Evolutionary conservation across 2,797 vertebrate species (phyloP).

Genomic region (Vireo griseus): DNA sequence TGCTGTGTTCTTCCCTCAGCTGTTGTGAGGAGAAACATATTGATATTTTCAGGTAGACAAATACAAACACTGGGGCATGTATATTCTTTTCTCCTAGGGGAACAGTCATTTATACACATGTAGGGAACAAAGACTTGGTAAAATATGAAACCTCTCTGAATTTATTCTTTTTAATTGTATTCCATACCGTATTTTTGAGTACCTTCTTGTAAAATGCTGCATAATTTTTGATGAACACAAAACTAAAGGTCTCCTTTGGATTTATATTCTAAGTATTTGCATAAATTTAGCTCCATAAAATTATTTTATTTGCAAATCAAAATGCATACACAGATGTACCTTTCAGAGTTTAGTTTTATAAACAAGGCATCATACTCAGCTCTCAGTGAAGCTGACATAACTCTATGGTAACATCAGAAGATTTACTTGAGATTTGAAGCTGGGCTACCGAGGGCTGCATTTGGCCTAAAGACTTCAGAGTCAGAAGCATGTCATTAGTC

Average conservation of each 20-base stretch:
- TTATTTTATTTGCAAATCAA: constrained; percentile 63
- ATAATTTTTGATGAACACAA: constrained; percentile 68
- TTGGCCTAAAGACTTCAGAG: constrained; percentile 30
- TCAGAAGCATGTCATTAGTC: constrained; percentile 46
- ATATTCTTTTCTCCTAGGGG: not conserved
- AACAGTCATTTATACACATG: not conserved
- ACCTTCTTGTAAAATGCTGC: constrained; percentile 53
- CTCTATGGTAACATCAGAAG: not conserved
- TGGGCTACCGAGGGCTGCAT: not conserved
- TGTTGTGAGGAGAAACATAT: not conserved
- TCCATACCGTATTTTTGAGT: constrained; percentile 47
- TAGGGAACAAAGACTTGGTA: not conserved
- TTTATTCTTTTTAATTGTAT: constrained; percentile 56
- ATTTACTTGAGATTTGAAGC: not conserved
- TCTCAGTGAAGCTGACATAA: not conserved
- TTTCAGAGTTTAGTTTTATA: constrained; percentile 47
- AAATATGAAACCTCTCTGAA: constrained; percentile 19
- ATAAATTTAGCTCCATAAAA: constrained; percentile 62
- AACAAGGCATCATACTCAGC: not conserved
- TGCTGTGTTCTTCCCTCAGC: not conserved
- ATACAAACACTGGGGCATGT: not conserved
- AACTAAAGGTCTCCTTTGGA: constrained; percentile 30
- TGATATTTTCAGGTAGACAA: not conserved
- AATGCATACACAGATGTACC: constrained; percentile 43
- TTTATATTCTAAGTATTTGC: constrained; percentile 62